Evolutionary conservation across 1,140 invertebrate genomes (phyloP).

Genomic region (Trichonephila clavata): DNA sequence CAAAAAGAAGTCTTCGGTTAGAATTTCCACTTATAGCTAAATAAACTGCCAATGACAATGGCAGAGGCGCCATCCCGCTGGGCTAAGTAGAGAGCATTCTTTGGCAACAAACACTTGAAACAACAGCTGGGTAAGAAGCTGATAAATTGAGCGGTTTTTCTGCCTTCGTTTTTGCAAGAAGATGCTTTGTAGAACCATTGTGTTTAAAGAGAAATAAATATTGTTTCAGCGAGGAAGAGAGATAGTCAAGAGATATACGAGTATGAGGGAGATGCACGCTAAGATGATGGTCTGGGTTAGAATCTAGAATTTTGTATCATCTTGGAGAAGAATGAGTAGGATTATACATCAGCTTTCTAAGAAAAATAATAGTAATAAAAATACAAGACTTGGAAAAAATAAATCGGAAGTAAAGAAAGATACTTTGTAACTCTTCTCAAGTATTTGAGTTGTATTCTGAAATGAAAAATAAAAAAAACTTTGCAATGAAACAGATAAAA

Average conservation of each 20-base stretch:
- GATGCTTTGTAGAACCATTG: constrained; percentile 19
- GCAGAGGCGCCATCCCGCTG: background rate
- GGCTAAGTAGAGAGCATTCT: background rate
- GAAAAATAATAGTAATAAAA: no score
- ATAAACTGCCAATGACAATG: constrained; percentile 44
- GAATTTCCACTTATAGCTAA: constrained; percentile 44
- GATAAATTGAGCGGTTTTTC: constrained; percentile 39
- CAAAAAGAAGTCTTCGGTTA: constrained; percentile 16
- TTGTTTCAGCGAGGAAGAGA: background rate
- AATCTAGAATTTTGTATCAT: no score
- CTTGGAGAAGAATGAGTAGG: no score
- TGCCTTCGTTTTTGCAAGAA: background rate
- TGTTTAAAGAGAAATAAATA: constrained; percentile 23
- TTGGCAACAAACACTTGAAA: constrained; percentile 32
- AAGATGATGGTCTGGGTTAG: background rate
- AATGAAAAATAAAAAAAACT: no score
- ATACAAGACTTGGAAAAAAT: no score
- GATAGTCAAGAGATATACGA: background rate
- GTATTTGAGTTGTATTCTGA: no score
- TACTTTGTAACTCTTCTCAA: no score
- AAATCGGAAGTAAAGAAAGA: no score
- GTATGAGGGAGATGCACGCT: background rate
- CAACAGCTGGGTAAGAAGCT: constrained; percentile 45
- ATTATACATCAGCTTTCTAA: no score
- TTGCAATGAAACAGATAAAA: no score